Evolutionary conservation across 2,888 invertebrate species (phyloP).

Genomic region (Caenorhabditis panamensis): DNA sequence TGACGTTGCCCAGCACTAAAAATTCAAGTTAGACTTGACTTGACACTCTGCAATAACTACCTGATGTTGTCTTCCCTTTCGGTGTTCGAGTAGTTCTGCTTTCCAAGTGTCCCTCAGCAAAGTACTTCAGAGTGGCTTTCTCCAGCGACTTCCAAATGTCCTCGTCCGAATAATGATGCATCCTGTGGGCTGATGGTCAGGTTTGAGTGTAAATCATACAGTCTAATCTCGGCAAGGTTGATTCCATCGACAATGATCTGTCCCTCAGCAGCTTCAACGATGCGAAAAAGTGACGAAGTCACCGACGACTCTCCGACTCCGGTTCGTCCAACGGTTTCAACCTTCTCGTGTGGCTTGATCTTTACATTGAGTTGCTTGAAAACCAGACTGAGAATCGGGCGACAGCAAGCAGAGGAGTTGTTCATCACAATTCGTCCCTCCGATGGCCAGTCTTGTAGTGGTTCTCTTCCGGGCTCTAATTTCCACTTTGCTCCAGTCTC

Average conservation of each 20-base stretch:
- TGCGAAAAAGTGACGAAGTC: conserved; percentile 80
- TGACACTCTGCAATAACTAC: conserved; percentile 61
- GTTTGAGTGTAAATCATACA: conserved; percentile 90
- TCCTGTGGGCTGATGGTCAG: conserved; percentile 88
- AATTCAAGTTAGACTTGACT: neutral
- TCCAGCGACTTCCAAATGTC: conserved; percentile 92
- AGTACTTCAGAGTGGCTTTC: conserved; percentile 91
- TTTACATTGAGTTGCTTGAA: conserved; percentile 84
- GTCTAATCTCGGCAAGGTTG: conserved; percentile 87
- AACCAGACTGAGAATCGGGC: conserved; percentile 86
- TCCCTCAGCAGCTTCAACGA: conserved; percentile 80
- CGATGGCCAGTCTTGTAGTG: conserved; percentile 88
- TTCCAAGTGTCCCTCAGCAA: conserved; percentile 86
- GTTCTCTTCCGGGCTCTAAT: conserved; percentile 82
- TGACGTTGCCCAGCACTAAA: conserved; percentile 83
- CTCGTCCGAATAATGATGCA: conserved; percentile 87
- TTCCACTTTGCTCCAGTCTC: conserved; percentile 83
- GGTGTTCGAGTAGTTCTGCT: conserved; percentile 89
- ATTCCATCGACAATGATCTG: conserved; percentile 79
- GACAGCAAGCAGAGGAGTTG: conserved; percentile 88
- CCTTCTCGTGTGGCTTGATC: conserved; percentile 84
- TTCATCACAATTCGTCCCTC: conserved; percentile 89
- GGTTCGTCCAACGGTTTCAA: conserved; percentile 82
- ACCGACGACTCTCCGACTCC: conserved; percentile 81
- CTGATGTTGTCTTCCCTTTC: conserved; percentile 92